Base-by-base conservation (phyloP, 2,797 vertebrate species). In the Aplochiton taeniatus region DNA sequence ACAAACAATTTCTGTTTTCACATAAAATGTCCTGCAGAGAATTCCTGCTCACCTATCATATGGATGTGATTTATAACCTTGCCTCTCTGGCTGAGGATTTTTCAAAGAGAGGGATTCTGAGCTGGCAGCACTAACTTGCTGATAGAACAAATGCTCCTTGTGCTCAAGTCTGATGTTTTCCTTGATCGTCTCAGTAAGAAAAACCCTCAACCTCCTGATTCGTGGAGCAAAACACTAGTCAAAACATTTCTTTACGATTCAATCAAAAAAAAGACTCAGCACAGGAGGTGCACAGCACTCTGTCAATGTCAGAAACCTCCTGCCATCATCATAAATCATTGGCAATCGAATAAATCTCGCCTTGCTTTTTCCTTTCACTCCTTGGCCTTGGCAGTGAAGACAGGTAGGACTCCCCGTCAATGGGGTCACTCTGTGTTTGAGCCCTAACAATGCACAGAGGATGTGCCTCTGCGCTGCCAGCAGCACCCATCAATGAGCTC, bases 401-500 rank as follows among this genome's bases (percentile, higher is more conserved):
- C 50, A 61, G 69, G 58, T 57, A 71, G 62, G 7, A 45, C 56
- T 58, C 54, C 31, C 54, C 42, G 50, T 13, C 58, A 68, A 72
- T 69, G 72, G 77, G 48, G 62, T 81, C 67, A 76, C 58, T 48
- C 43, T 74, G 61, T 63, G 51, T 76, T 64, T n/a, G 43, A 57
- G 44, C 47, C 19, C 54, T 54, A 61, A 84, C 81, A 83, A 79
- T 77, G 76, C 63, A 75, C 55, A 75, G 75, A 73, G 74, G 63
- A 57, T 53, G 9, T 43, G 12, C 51, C 70, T 60, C 17, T 51
- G 57, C 49, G 74, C 1, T 14, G 50, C 50, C 63, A 59, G 31
- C 47, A 43, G 16, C 17, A 67, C 14, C 55, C 73, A 75, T 87
- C 79, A 83, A 81, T 87, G 81, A 71, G 54, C 68, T 62, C 65